Base-by-base conservation (phyloP, 1,140 invertebrate species). In the Pristionchus pacificus region DNA sequence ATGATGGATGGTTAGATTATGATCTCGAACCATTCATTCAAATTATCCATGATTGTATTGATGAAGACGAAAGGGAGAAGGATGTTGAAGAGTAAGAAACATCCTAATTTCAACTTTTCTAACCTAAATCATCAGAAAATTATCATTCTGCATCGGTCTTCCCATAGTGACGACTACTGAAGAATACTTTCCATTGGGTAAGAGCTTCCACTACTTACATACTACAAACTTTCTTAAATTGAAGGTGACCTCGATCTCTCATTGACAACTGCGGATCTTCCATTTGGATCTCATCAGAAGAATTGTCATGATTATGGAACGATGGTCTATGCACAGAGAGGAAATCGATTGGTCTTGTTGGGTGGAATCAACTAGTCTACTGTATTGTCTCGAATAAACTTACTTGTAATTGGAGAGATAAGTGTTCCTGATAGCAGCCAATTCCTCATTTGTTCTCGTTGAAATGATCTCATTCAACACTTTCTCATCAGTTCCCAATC, bases 401-500 rank as follows among this genome's bases (percentile, higher is more conserved):
- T 73, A 63, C 19, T 30, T 59, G 49, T 73, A 73, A 59, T 59
- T 73, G 33, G 30, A 55, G 29, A 33, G 64, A 32, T 64, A 73
- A 1, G 66, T 68, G 28, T 73, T 73, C 71, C 59, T 74, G 1
- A 59, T 59, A 14, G 64, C 60, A 25, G 71, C 72, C 29, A 70
- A 61, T 28, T 74, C 69, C 49, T 74, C 72, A 55, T 71, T 71
- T 0, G 79, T 83, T 72, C 85, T 79, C 14, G 85, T 84, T 74
- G 84, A 85, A 30, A 87, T 64, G 24, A 86, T 86, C 74, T 87
- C 85, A 65, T 86, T 86, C 68, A 87, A 74, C 2, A 68, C 59
- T 32, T 67, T 71, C 49, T 78, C 86, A 78, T 86, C 85, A 70
- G 87, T 87, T 49, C 87, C 87, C 31, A 84, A 69, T 55, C 86